Evolutionary conservation across 2,888 invertebrate genomes (phyloP).

Genomic region (Maniola hyperantus): DNA sequence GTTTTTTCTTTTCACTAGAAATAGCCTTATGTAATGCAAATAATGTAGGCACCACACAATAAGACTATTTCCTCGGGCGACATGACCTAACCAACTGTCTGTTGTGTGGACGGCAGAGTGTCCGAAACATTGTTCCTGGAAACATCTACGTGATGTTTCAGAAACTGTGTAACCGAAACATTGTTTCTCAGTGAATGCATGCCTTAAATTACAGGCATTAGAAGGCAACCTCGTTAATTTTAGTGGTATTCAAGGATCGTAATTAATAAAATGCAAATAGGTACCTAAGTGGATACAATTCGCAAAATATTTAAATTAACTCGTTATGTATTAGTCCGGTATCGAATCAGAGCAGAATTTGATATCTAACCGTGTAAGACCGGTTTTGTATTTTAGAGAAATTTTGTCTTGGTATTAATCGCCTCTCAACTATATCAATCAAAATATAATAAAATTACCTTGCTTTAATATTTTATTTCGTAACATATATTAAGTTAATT

Average conservation of each 20-base stretch:
- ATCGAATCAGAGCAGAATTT: slow-evolving; percentile 19
- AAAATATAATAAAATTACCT: slow-evolving; percentile 6
- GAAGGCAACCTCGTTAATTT: slow-evolving; percentile 32
- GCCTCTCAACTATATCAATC: background rate
- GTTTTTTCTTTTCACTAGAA: background rate
- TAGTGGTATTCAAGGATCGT: slow-evolving; percentile 33
- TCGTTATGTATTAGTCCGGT: background rate
- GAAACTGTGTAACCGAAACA: too few species aligned
- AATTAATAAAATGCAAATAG: slow-evolving; percentile 38
- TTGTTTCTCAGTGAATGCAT: too few species aligned
- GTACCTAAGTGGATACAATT: slow-evolving; percentile 18
- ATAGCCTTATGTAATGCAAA: background rate
- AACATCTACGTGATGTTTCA: background rate
- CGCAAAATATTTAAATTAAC: slow-evolving; percentile 23
- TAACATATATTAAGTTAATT: background rate
- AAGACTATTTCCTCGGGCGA: background rate
- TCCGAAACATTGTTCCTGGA: slow-evolving; percentile 4
- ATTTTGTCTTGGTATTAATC: background rate
- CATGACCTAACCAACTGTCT: background rate
- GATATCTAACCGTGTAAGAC: slow-evolving; percentile 2
- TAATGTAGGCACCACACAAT: background rate
- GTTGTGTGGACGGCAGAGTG: slow-evolving; percentile 2
- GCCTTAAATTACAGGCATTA: slow-evolving; percentile 11
- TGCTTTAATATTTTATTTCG: background rate
- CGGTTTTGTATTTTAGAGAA: slow-evolving; percentile 4